Base-by-base conservation (phyloP, 2,888 invertebrate species). In the Exocentrus adspersus region DNA sequence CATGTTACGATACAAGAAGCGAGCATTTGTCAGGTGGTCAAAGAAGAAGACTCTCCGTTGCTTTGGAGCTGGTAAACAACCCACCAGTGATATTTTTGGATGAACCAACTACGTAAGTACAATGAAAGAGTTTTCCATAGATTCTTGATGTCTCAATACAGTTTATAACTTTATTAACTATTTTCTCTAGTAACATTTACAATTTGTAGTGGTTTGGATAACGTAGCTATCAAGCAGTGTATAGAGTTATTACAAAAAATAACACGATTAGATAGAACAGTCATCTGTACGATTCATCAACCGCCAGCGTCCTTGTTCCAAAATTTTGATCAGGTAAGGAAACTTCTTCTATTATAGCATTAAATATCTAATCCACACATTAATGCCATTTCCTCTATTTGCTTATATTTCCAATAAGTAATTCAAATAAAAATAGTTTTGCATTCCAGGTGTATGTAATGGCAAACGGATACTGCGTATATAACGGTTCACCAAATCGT, bases 1-100 rank as follows among this genome's bases (percentile, higher is more conserved):
- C 87, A 48, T 89, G 91, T 75, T 84, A 84, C 63, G 82, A 89
- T 65, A 92, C 91, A 0, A 85, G 87, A 74, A 87, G 89, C 0
- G 88, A 88, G 65, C 82, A 83, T 56, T 83, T 93, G 12, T 92
- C 92, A 0, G 93, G 93, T 1, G 93, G 93, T 0, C 92, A 93
- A 82, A 85, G 88, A 51, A 93, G 92, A 78, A 84, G 93, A 10
- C 85, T 93, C 2, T 88, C 91, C 0, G 88, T 93, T 2, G 93
- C 92, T 0, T 79, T 92, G 69, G 93, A 93, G 79, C 84, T 93
- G 59, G 91, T 93, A 69, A 92, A 91, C 82, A 93, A 93, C 80
- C 93, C 93, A 7, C 92, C 92, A 0, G 87, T 93, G 37, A 90
- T 93, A 80, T 92, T 92, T 80, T 83, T 93, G 72, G 93, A 93